Percentiles rank a stretch among this genome's conserved stretches.
Evolutionary conservation across 2,113 vertebrate genomes (phyloP).

Genomic region (Melozone crissalis): DNA sequence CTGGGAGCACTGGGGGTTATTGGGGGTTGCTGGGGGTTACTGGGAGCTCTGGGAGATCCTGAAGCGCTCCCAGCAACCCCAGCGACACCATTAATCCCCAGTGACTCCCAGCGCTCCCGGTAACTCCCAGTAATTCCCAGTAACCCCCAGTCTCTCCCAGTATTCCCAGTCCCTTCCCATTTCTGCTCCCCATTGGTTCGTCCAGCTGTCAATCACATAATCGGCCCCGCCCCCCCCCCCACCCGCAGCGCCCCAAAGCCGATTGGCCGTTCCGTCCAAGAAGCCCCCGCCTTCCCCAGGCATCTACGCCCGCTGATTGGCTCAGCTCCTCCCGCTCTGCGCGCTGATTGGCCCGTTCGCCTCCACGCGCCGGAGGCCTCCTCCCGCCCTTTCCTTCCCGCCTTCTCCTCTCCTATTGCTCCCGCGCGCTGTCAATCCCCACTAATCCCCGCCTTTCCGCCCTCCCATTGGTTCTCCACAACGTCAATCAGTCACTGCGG

Average conservation of each 20-base stretch:
- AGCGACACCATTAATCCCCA: too few species aligned
- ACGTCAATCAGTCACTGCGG: fast-evolving
- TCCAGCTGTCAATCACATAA: not conserved
- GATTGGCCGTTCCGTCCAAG: fast-evolving
- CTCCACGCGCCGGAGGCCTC: fast-evolving
- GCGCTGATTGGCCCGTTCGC: fast-evolving
- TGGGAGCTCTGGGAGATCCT: too few species aligned
- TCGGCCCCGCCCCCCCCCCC: fast-evolving
- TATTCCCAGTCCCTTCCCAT: not conserved
- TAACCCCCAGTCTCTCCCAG: fast-evolving
- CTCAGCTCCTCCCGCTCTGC: fast-evolving
- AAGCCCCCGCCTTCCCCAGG: fast-evolving
- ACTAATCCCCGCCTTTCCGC: fast-evolving
- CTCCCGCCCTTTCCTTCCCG: not conserved
- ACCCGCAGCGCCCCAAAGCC: fast-evolving
- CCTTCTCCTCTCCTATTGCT: not conserved
- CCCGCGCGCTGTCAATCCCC: fast-evolving
- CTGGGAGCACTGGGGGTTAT: too few species aligned
- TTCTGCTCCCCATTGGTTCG: not conserved
- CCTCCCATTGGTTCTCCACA: fast-evolving
- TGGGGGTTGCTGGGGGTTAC: too few species aligned
- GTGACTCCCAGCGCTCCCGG: not conserved
- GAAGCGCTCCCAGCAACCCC: too few species aligned
- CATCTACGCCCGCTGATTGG: not conserved
- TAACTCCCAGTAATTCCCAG: too few species aligned